Percentiles rank a stretch among this genome's conserved stretches.
Evolutionary conservation across 2,888 invertebrate species (phyloP).

Genomic region (Drosophila stalkeri): DNA sequence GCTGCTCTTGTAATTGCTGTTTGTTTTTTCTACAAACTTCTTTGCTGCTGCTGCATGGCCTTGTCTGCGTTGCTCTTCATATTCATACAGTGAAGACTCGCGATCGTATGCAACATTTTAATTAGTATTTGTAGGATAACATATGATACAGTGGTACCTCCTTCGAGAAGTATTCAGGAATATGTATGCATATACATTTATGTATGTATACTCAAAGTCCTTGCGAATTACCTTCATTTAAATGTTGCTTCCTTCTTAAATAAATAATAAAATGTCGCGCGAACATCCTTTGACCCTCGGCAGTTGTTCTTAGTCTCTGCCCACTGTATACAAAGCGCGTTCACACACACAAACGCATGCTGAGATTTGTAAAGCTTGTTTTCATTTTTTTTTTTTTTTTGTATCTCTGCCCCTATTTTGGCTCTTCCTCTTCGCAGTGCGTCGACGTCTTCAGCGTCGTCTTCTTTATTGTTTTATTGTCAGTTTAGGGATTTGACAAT

Average conservation of each 20-base stretch:
- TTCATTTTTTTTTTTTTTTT: constrained; percentile 1
- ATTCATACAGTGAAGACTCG: constrained; percentile 25
- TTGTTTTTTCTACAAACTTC: constrained; percentile 17
- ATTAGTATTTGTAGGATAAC: not conserved
- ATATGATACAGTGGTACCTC: not conserved
- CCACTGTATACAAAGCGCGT: constrained; percentile 36
- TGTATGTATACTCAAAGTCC: not conserved
- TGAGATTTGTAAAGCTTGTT: constrained; percentile 25
- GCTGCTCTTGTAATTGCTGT: constrained; percentile 21
- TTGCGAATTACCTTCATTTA: constrained; percentile 2
- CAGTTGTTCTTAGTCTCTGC: constrained; percentile 11
- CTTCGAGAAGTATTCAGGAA: not conserved
- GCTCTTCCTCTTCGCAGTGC: constrained; percentile 20
- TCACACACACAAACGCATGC: constrained; percentile 9
- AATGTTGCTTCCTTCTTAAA: constrained; percentile 2
- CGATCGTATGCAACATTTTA: not conserved
- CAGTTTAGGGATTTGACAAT: constrained; percentile 81
- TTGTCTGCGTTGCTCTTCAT: constrained; percentile 25
- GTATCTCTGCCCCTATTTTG: constrained; percentile 23
- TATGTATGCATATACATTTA: not conserved
- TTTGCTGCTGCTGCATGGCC: constrained; percentile 32
- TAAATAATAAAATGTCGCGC: constrained; percentile 7
- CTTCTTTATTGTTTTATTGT: constrained; percentile 82
- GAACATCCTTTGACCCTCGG: constrained; percentile 18
- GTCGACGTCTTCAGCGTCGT: constrained; percentile 53